phyloP scores from a whole-genome alignment of 2,888 invertebrate genomes.

The Ecdyonurus torrentis region DNA sequence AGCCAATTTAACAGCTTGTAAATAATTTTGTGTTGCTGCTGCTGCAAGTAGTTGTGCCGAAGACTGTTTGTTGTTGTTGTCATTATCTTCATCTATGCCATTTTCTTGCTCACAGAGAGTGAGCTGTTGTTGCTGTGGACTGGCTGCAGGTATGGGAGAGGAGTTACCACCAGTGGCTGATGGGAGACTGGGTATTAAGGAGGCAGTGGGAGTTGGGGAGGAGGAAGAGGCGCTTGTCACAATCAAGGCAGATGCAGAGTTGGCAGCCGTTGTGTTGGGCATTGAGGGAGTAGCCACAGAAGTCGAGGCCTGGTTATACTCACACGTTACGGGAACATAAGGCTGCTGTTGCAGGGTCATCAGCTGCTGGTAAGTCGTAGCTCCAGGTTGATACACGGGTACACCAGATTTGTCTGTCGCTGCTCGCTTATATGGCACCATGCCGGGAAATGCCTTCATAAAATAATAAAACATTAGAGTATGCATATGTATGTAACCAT shows the following conservation, averaged over 20 bases:
- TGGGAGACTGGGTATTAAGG: conserved; percentile 3
- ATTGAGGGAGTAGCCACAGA: conserved; percentile 24
- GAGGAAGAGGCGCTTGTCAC: conserved; percentile 7
- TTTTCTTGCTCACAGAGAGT: not conserved
- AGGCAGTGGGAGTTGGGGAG: conserved; percentile 6
- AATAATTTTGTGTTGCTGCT: not conserved
- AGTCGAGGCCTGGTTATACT: conserved; percentile 43
- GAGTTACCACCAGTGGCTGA: not conserved
- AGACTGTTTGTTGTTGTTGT: not conserved
- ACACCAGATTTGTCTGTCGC: conserved; percentile 93
- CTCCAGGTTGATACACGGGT: conserved; percentile 81
- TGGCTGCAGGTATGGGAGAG: not conserved
- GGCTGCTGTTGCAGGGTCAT: conserved; percentile 73
- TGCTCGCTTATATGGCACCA: conserved; percentile 91
- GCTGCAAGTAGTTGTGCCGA: not conserved
- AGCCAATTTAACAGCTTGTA: not conserved
- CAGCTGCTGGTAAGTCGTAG: conserved; percentile 88
- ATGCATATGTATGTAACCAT: too few species aligned
- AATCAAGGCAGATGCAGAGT: conserved; percentile 21
- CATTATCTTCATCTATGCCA: not conserved
- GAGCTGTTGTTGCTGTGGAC: not conserved
- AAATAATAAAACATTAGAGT: too few species aligned
- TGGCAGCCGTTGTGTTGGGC: conserved; percentile 27
- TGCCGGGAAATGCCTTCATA: conserved; percentile 88
- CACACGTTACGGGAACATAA: conserved; percentile 98